phyloP scores from a whole-genome alignment of 1,140 invertebrate species.

The Euwallacea fornicatus region DNA sequence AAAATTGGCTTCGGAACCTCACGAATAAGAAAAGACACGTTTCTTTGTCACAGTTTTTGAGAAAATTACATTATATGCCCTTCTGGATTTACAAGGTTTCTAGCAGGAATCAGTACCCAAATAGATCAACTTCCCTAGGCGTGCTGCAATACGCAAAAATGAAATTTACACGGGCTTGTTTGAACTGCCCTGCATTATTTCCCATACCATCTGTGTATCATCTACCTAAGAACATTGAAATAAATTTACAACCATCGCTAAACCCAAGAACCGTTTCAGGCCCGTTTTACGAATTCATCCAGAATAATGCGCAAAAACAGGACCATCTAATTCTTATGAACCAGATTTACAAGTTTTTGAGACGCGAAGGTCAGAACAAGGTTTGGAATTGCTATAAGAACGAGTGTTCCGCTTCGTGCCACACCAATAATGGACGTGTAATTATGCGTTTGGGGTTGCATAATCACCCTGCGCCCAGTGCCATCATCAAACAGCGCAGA shows the following conservation, averaged over 20 bases:
- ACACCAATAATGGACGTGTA: constrained; percentile 40
- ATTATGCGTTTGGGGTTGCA: constrained; percentile 41
- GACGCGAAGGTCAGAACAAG: constrained; percentile 31
- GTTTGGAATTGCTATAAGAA: constrained; percentile 41
- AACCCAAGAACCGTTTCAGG: constrained; percentile 28
- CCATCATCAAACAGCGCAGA: constrained; percentile 29
- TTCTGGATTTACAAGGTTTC: too few species aligned
- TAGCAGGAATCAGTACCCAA: too few species aligned
- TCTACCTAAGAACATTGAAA: background rate
- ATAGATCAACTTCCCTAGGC: too few species aligned
- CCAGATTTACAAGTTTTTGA: constrained; percentile 41
- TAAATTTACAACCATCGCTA: background rate
- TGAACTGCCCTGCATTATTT: too few species aligned
- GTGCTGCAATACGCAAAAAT: too few species aligned
- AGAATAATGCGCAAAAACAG: constrained; percentile 6
- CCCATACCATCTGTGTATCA: background rate
- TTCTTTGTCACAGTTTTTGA: too few species aligned
- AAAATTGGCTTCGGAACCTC: too few species aligned
- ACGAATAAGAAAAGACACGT: too few species aligned
- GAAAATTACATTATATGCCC: too few species aligned
- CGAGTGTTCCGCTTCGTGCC: constrained; percentile 41
- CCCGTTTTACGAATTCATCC: constrained; percentile 37
- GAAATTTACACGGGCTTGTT: too few species aligned
- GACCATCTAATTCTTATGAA: constrained; percentile 40
- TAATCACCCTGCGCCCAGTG: constrained; percentile 37